Evolutionary conservation across 1,140 invertebrate genomes (phyloP).

Genomic region (Calephelis virginiensis): DNA sequence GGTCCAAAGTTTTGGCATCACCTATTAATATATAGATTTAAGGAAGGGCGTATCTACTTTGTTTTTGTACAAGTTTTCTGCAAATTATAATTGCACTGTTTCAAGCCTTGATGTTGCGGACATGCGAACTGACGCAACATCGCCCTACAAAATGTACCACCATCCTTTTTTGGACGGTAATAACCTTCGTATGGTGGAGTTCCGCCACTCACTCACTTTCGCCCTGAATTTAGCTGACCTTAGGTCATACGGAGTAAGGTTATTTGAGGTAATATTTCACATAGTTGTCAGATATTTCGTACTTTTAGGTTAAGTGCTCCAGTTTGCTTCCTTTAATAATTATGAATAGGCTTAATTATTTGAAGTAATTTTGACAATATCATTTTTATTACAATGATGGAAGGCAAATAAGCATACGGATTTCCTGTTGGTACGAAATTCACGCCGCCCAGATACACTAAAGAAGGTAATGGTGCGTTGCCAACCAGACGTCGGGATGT

Average conservation of each 20-base stretch:
- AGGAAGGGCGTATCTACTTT: not conserved
- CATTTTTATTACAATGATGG: no score
- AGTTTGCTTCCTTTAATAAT: no score
- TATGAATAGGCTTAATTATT: no score
- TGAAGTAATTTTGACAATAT: no score
- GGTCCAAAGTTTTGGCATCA: no score
- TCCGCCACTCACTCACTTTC: conserved; percentile 71
- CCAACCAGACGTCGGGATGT: no score
- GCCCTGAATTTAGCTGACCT: conserved; percentile 67
- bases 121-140: conserved; percentile 48
- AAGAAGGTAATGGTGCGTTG: no score
- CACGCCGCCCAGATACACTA: no score
- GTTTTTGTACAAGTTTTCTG: not conserved
- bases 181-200: conserved; percentile 56
- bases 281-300: not conserved
- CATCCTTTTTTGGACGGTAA: conserved; percentile 64
- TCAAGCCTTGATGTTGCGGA: conserved; percentile 34
- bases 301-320: not conserved
- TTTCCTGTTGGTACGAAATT: no score
- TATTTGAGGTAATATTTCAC: not conserved
- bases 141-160: conserved; percentile 49
- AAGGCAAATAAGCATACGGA: no score
- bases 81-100: conserved; percentile 11
- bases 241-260: conserved; percentile 31
- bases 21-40: not conserved